Evolutionary conservation across 2,888 invertebrate genomes (phyloP), one percentile per base, ranked within the genome.

Genomic region (Ethmia dodecea): DNA sequence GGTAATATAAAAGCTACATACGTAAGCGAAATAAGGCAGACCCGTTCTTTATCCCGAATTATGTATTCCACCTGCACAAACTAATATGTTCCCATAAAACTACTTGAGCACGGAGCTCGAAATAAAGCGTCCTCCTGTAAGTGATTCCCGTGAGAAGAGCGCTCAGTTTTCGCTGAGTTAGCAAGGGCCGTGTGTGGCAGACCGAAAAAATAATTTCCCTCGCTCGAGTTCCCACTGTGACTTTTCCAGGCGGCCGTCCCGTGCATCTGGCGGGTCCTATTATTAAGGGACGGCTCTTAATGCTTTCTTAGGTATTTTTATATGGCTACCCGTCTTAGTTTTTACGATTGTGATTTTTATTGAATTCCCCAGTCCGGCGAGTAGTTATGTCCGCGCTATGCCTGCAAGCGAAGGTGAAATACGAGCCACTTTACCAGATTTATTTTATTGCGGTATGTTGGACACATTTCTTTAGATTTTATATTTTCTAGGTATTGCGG

Each of bases 331-430:
- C 78, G 67, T 68, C 72, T 75, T 76, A 80, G 75, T 77, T 84
- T 81, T 84, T 84, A 86, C 78, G 84, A 83, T 77, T 78, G 78
- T 78, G 83, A 81, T 80, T 84, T 84, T 86, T 84, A 84, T 84
- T 80, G 76, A 77, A 84, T 73, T 67, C 70, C 61, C 59, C 68
- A 61, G 42, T 60, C 63, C 64, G 58, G 55, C 53, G 54, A 49
- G 61, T 66, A 61, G 62, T 33, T 22, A 59, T 56, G 60, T 55
- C 48, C 62, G 59, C 62, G 60, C 58, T 64, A 60, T 61, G 71
- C 63, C 67, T 73, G 76, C 66, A 62, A 62, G 52, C 65, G 77
- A 74, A 79, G 68, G 74, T 81, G 73, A 81, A 76, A 80, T 84
- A 86, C 71, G 80, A 73, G 55, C 76, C 72, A 75, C 77, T 81